Conservation (phyloP, 2,113 vertebrate genomes). For the Cyanistes caeruleus region DNA sequence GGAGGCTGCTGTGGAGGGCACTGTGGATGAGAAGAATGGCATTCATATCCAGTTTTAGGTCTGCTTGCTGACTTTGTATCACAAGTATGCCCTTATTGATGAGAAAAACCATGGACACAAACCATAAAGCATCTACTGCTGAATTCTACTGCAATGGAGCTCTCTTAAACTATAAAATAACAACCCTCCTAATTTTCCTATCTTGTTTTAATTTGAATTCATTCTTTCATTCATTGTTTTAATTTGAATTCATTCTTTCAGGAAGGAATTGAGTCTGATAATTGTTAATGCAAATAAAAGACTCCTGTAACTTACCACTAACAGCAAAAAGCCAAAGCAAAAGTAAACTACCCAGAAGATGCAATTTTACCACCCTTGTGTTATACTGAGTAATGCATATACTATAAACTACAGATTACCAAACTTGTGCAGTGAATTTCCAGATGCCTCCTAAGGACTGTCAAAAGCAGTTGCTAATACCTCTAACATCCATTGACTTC, state of each 20-base stretch:
- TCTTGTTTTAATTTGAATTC: constrained; percentile 75
- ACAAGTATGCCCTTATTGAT: neutral
- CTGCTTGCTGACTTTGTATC: neutral
- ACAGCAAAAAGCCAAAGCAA: constrained; percentile 81
- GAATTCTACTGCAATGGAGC: neutral
- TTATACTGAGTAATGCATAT: constrained; percentile 20
- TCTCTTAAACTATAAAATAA: constrained; percentile 72
- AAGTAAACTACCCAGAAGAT: constrained; percentile 81
- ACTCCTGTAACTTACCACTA: constrained; percentile 70
- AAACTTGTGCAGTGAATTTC: neutral
- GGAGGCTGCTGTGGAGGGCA: neutral
- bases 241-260: constrained; percentile 69
- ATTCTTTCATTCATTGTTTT: constrained; percentile 62
- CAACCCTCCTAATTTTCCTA: constrained; percentile 76
- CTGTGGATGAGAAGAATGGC: neutral
- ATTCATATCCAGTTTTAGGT: neutral
- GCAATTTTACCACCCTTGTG: constrained; percentile 76
- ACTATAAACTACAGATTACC: neutral
- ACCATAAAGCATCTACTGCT: neutral
- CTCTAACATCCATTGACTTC: neutral
- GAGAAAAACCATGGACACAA: neutral
- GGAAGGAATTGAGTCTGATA: neutral
- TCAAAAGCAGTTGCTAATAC: neutral
- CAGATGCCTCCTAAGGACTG: neutral
- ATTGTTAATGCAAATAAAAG: constrained; percentile 12